Percentiles rank a stretch among this genome's conserved stretches.
Conservation (phyloP, 1,140 invertebrate species). For the Euura lappo region DNA sequence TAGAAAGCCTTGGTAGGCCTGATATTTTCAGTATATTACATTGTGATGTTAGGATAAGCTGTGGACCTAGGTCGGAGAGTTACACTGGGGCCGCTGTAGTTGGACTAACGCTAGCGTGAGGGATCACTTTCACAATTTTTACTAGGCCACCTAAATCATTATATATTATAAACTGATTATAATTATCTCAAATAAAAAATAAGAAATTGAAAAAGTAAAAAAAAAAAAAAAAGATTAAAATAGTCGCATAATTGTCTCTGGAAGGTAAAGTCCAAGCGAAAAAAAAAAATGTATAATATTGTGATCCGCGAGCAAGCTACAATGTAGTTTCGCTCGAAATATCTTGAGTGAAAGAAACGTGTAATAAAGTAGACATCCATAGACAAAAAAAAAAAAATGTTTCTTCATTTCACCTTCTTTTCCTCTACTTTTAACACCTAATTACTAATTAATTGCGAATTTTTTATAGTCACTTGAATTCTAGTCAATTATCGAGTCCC, state of each 20-base stretch:
- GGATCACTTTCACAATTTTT: slow-evolving; percentile 52
- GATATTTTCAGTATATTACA: slow-evolving; percentile 58
- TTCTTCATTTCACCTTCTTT: background rate
- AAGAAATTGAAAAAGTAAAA: slow-evolving; percentile 30
- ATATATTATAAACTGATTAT: slow-evolving; percentile 22
- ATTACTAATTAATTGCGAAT: too few species aligned
- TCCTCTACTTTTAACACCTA: background rate
- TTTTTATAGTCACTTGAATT: too few species aligned
- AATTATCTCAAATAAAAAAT: slow-evolving; percentile 30
- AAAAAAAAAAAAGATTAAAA: slow-evolving; percentile 39
- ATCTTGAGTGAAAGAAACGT: slow-evolving; percentile 58
- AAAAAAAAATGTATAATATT: slow-evolving; percentile 46
- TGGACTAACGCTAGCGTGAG: slow-evolving; percentile 45
- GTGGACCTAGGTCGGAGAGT: slow-evolving; percentile 50
- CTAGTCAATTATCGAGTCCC: too few species aligned
- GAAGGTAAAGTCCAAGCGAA: slow-evolving; percentile 42
- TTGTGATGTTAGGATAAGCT: slow-evolving; percentile 60
- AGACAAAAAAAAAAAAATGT: slow-evolving; percentile 38
- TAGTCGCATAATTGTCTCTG: slow-evolving; percentile 54
- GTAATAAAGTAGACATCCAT: slow-evolving; percentile 62
- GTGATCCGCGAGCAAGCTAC: slow-evolving; percentile 58
- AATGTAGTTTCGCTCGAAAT: slow-evolving; percentile 61
- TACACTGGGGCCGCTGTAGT: slow-evolving; percentile 57
- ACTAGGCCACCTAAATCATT: slow-evolving; percentile 45
- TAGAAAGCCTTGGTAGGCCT: slow-evolving; percentile 10